A percentile compares a stretch with the other conserved stretches of the same genome.
Conservation (phyloP, 2,113 vertebrate genomes). For the Ptychochromis oligacanthus region DNA sequence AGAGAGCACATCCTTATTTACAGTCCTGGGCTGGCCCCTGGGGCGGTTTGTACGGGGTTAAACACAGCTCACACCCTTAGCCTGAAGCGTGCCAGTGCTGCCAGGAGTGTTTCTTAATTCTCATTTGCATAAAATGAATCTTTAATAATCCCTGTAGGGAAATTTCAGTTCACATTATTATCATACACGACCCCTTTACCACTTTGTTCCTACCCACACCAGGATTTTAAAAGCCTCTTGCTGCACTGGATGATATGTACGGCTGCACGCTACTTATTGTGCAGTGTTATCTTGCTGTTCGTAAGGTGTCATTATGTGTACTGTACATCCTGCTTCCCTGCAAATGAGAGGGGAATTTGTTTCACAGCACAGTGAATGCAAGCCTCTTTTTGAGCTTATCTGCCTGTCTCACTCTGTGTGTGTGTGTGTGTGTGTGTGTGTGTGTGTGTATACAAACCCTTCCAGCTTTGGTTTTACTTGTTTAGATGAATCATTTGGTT, state of each 20-base stretch:
- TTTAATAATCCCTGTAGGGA: conserved; percentile 20
- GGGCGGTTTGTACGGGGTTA: conserved; percentile 30
- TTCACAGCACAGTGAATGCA: not conserved
- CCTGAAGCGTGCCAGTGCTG: not conserved
- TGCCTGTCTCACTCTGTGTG: not conserved
- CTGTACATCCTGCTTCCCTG: not conserved
- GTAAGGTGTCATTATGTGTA: not conserved
- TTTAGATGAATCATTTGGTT: not conserved
- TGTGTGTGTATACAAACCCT: rapidly evolving
- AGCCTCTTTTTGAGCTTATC: not conserved
- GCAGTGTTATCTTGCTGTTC: not conserved
- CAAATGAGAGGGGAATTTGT: not conserved
- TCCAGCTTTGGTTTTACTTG: not conserved
- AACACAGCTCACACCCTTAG: conserved; percentile 6
- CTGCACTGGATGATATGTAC: not conserved
- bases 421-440: not conserved
- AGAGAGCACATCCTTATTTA: conserved; percentile 67
- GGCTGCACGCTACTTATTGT: not conserved
- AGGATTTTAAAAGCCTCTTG: not conserved
- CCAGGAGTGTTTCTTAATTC: not conserved
- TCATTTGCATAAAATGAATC: conserved; percentile 34
- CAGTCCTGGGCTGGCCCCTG: conserved; percentile 2
- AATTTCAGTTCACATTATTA: not conserved
- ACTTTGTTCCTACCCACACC: not conserved
- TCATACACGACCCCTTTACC: not conserved